A percentile compares a stretch with the other conserved stretches of the same genome.
These are phyloP conservation scores for Belgica antarctica DNA, from an alignment of 2,888 invertebrate genomes.

Conservation along the genomic window DNA sequence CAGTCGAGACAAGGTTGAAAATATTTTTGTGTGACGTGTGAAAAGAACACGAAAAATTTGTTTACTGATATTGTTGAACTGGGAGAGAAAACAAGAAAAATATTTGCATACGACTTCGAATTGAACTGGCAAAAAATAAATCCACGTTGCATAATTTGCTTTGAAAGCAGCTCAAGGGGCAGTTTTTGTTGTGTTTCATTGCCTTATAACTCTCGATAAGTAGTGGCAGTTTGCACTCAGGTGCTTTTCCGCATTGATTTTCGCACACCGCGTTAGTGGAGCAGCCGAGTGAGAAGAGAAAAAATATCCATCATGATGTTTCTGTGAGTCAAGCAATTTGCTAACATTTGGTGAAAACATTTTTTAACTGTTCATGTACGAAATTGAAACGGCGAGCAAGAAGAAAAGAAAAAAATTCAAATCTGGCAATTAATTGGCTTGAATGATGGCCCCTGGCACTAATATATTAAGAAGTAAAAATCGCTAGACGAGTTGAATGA, in stretches of 20 bases:
- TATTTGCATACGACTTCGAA: conserved; percentile 16
- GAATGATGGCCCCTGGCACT: not conserved
- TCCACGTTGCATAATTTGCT: conserved; percentile 43
- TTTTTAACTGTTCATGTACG: not conserved
- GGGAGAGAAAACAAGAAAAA: not conserved
- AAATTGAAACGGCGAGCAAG: not conserved
- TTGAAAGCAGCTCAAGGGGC: not conserved
- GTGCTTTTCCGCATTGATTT: conserved; percentile 3
- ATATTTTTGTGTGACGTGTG: not conserved
- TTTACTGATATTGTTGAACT: not conserved
- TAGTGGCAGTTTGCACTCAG: not conserved
- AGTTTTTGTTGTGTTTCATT: not conserved
- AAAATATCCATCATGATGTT: conserved; percentile 27
- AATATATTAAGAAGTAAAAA: too few relatives aligned
- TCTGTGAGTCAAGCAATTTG: conserved; percentile 34
- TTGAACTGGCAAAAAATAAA: not conserved
- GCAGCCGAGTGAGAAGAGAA: not conserved
- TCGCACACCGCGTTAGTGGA: too few relatives aligned
- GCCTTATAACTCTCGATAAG: not conserved
- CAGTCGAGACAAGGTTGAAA: not conserved
- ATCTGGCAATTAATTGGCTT: conserved; percentile 23
- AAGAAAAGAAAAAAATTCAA: not conserved
- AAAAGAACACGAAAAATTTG: not conserved
- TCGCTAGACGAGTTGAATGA: too few relatives aligned
- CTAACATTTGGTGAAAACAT: not conserved